Base-by-base conservation (phyloP, 2,888 invertebrate genomes). In the Eretmocerus hayati region DNA sequence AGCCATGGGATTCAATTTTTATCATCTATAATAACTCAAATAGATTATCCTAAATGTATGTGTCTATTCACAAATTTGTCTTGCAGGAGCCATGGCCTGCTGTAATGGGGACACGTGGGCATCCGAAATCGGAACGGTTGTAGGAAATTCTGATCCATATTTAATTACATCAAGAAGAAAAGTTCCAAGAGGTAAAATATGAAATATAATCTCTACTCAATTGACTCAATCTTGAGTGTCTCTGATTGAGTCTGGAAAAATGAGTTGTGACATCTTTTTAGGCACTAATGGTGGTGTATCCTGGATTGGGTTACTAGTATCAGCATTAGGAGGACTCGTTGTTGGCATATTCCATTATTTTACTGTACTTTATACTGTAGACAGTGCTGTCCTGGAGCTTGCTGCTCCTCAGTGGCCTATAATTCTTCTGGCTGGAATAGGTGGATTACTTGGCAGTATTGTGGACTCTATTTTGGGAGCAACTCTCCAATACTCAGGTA, bases 281-380 rank as follows among this genome's bases (percentile, higher is more conserved):
- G 91, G 92, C 35, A 92, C 92, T 19, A 93, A 93, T 72, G 93
- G 93, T 22, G 93, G 81, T 2, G 78, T 93, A n/a, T 84, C 89
- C 2, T 57, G 76, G 20, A 61, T 78, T 39, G 84, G 84, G 19
- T 72, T 82, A 6, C 26, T 79, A 6, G 77, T 79, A 50, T 81
- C 84, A 62, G 69, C 78, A 18, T 41, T 84, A 18, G 90, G 88
- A 16, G 89, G 89, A 8, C 57, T 81, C 20, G 62, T 79, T 2
- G 78, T 92, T 41, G 92, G 92, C 1, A 40, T 84, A 4, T 76
- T 80, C 5, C 85, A 87, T 67, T 90, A 86, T 64, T 58, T 85
- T 13, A 74, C 81, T 1, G 71, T 87, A 33, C 65, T 81, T 19
- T 79, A 85, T 56, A 78, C 81, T 26, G 75, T 83, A 9, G 84